Conservation (phyloP, 2,888 invertebrate genomes). For the Yponomeuta evonymella region DNA sequence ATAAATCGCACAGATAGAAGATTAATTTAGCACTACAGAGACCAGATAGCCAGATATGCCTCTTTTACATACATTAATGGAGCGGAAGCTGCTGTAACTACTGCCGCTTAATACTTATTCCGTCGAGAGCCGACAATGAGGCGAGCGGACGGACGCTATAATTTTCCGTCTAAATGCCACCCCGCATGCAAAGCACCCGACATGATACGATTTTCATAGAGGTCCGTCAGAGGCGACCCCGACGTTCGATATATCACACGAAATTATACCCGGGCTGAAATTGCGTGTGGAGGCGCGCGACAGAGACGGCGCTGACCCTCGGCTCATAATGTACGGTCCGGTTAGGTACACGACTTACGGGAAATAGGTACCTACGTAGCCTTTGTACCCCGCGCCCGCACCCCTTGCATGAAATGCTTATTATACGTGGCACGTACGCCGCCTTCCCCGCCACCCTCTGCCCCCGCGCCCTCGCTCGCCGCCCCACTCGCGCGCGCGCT, state of each 20-base stretch:
- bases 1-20: slow-evolving; percentile 75
- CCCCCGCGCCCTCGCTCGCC: slow-evolving; percentile 48
- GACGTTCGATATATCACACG: slow-evolving; percentile 68
- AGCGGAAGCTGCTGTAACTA: slow-evolving; percentile 22
- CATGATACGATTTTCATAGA: slow-evolving; percentile 58
- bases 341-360: slow-evolving; percentile 76
- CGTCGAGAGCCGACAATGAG: slow-evolving; percentile 15
- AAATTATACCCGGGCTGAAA: slow-evolving; percentile 62
- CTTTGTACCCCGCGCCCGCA: slow-evolving; percentile 60
- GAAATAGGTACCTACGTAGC: slow-evolving; percentile 64
- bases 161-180: slow-evolving; percentile 37
- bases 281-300: slow-evolving; percentile 50
- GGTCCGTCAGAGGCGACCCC: slow-evolving; percentile 55
- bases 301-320: slow-evolving; percentile 74
- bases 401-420: slow-evolving; percentile 79
- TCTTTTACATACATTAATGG: slow-evolving; percentile 38
- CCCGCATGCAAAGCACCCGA: slow-evolving; percentile 33
- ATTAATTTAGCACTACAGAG: slow-evolving; percentile 66
- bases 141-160: slow-evolving; percentile 24
- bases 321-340: slow-evolving; percentile 77
- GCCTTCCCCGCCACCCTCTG: slow-evolving; percentile 54
- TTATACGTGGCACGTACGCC: slow-evolving; percentile 76
- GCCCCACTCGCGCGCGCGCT: slow-evolving; percentile 57
- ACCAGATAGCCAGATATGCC: slow-evolving; percentile 41
- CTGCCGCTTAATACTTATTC: slow-evolving; percentile 19